Evolutionary conservation across 2,797 vertebrate genomes (phyloP), one percentile per base, ranked within the genome.

Genomic region (Cynodonichthys magdalenae): DNA sequence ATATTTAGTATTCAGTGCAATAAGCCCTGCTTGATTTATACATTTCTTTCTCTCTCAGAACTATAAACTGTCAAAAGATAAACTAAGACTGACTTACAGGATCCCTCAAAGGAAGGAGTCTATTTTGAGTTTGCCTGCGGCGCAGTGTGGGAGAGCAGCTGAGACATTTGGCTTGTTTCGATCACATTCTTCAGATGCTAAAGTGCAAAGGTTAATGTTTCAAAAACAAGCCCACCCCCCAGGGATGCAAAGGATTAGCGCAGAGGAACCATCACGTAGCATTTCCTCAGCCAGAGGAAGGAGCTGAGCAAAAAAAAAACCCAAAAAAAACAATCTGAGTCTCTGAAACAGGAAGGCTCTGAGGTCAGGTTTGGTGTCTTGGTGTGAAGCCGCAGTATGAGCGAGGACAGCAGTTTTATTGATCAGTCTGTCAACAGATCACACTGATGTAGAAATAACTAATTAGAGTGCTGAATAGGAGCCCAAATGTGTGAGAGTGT

Each of bases 131-230:
- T 1, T 0, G 63, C 42, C 63, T 51, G 81, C 57, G 67, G 72
- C 15, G 53, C 82, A 90, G 87, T 94, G 92, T 93, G 92, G 93
- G 93, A 93, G 90, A 90, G 87, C 91, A 93, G 92, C 91, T 92
- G 91, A 93, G 83, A 80, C 55, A 18, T 80, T 83, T 87, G 74
- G 80, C 84, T 86, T 77, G 62, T 85, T 87, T 87, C 86, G 73
- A 66, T 86, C 70, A 66, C 90, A 91, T 94, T 92, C 91, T 91
- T 89, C 41, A 83, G 75, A 92, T 87, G 91, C 91, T 83, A 89
- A 91, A 91, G 90, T 87, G 84, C 90, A 93, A 81, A 88, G 87
- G 89, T 87, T 84, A 88, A 75, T 66, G 63, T 63, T 86, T 77
- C 69, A 64, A 88, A 85, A 92, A 90, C 89, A 92, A 81, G 50